Percentiles rank a stretch among this genome's conserved stretches.
Conservation (phyloP, 2,797 vertebrate species). For the Sebastes jordani region DNA sequence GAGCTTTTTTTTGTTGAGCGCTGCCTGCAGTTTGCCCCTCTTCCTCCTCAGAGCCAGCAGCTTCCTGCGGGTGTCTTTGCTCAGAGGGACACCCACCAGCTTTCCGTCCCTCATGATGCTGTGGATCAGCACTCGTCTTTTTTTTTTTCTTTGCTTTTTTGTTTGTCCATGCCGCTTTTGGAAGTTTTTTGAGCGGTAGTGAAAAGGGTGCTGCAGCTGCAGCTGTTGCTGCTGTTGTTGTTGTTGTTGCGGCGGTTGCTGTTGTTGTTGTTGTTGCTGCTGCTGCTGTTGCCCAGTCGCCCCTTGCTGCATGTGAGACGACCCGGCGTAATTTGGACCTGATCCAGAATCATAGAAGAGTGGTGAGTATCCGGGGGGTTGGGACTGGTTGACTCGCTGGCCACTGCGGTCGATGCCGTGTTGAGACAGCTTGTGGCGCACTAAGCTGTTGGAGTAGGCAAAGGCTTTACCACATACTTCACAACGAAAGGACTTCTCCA, state of each 20-base stretch:
- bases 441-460: conserved; percentile 91
- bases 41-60: conserved; percentile 67
- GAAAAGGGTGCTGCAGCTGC: conserved; percentile 72
- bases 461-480: conserved; percentile 92
- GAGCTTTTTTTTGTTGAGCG: conserved; percentile 79
- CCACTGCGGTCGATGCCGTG: conserved; percentile 80
- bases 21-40: conserved; percentile 73
- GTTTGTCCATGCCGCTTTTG: conserved; percentile 67
- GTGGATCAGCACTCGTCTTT: conserved; percentile 78
- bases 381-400: conserved; percentile 69
- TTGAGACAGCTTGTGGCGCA: conserved; percentile 91
- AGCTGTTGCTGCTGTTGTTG: conserved; percentile 1
- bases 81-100: conserved; percentile 77
- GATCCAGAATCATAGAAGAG: conserved; percentile 80
- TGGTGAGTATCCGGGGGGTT: conserved; percentile 74
- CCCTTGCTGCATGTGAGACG: conserved; percentile 67
- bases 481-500: conserved; percentile 90
- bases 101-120: conserved; percentile 79
- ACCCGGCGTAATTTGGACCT: conserved; percentile 55
- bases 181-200: conserved; percentile 76
- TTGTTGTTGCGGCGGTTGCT: background rate
- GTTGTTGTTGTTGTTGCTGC: conserved; percentile 31
- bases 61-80: conserved; percentile 76
- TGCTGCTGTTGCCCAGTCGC: conserved; percentile 23
- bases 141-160: conserved; percentile 76